These are phyloP conservation scores for Phymastichus coffea DNA, from an alignment of 1,140 invertebrate species.

Conservation along the genomic window DNA sequence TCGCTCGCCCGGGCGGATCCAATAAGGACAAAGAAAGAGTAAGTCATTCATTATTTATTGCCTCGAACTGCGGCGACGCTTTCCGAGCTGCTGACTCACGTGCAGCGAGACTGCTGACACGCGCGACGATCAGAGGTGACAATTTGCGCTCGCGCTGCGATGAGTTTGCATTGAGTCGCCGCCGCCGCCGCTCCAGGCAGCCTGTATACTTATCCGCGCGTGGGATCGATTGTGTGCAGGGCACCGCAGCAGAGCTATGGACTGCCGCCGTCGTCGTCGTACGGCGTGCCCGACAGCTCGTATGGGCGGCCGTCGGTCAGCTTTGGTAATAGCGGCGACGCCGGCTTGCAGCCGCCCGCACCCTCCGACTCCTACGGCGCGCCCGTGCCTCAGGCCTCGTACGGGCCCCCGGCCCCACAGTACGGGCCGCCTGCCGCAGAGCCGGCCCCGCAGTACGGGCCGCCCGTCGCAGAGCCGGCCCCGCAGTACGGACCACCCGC, in stretches of 20 bases:
- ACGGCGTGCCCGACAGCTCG: slow-evolving; percentile 15
- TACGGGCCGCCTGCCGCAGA: slow-evolving; percentile 39
- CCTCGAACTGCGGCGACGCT: too few species aligned
- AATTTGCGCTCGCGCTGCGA: too few species aligned
- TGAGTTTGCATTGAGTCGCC: too few species aligned
- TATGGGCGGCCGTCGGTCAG: slow-evolving; percentile 13
- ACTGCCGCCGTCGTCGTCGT: slow-evolving; percentile 10
- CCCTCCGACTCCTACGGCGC: slow-evolving; percentile 24
- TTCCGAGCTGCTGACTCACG: too few species aligned
- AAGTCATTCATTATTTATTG: too few species aligned
- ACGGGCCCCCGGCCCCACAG: slow-evolving; percentile 28
- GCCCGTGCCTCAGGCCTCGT: slow-evolving; percentile 2
- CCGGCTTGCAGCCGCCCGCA: background rate
- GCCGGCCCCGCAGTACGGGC: slow-evolving; percentile 26
- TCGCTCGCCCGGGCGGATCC: slow-evolving; percentile 46
- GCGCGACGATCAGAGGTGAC: too few species aligned
- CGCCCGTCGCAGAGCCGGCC: slow-evolving; percentile 27
- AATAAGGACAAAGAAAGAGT: slow-evolving; percentile 50
- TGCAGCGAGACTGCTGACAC: too few species aligned
- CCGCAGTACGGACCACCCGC: slow-evolving; percentile 35
- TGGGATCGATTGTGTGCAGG: too few species aligned
- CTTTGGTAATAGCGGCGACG: too few species aligned
- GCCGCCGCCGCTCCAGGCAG: too few species aligned
- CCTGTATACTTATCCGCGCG: too few species aligned
- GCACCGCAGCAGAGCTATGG: slow-evolving; percentile 25